Base-by-base conservation (phyloP, 2,888 invertebrate species). In the Catocala sponsa region DNA sequence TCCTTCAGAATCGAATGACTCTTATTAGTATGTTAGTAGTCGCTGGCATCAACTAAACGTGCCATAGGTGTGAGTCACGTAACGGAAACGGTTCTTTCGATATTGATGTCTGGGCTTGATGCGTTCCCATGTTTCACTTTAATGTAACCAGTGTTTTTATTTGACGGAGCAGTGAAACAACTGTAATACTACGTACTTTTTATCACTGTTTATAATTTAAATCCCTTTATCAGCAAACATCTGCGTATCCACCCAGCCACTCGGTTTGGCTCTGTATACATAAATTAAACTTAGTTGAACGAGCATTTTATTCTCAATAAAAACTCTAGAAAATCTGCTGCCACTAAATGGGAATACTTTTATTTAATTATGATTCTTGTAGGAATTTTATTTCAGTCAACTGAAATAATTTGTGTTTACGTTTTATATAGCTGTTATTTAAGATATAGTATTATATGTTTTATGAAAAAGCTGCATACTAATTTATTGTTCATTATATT, bases 21-120 rank as follows among this genome's bases (percentile, higher is more conserved):
- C 65, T 76, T 77, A 89, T 92, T 91, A 88, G 91, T 92, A 92
- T 91, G 91, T 91, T 87, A 91, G 90, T 87, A 87, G 88, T 84
- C 86, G 85, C 82, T 80, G 84, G 86, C 87, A 82, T 80, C 84
- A 82, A 80, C 76, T 82, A 86, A 84, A 92, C 93, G 92, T 92
- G 92, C 92, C 91, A 88, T 83, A 86, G 78, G 85, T 85, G 87
- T 93, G 92, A 94, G 92, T 94, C 93, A 94, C 93, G 93, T 94
- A 93, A 91, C 92, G 92, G 92, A 92, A 91, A 92, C 89, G 85
- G 89, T 87, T 89, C 90, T 90, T 87, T 87, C 84, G 87, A 89
- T 91, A 91, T 90, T 89, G 87, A 90, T 90, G 90, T 80, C 86
- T 85, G 78, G 74, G 81, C 84, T 86, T 86, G 84, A 88, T 88